Base-by-base conservation (phyloP, 2,888 invertebrate genomes). In the Craniophora ligustri region DNA sequence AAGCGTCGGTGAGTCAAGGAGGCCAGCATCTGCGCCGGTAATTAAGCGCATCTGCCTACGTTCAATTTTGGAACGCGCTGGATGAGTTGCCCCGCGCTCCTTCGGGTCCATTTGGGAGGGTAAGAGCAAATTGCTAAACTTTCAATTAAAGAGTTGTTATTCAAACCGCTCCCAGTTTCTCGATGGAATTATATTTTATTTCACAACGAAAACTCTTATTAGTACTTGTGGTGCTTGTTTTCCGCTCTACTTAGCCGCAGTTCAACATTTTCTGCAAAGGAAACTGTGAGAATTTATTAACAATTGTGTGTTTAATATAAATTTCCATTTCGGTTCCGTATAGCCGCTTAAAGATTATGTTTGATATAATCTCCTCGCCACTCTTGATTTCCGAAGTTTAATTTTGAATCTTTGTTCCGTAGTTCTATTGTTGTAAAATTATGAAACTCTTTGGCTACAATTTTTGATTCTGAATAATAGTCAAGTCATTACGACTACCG, bases 131-230 rank as follows among this genome's bases (percentile, higher is more conserved):
- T 92, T 92, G 92, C 92, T 91, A 91, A 92, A 93, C 92, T 93
- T 93, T 93, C 93, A 91, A 93, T 92, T 92, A 93, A 92, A 93
- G 92, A 93, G 92, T 91, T 92, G 92, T 91, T 93, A 92, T 89
- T 92, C 89, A 89, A 91, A 91, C 92, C 89, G 88, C 92, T 86
- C 81, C 75, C 84, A 77, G 87, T 82, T 86, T 81, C 85, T 85
- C 85, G 79, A 80, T 76, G 86, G 79, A 87, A 91, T 93, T 91
- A 91, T 91, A 87, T 91, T 91, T 91, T 92, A 92, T 92, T 89
- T 86, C 82, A 77, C 84, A 85, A 84, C 81, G 86, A 80, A 85
- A 85, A 82, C 84, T 87, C 86, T 82, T 83, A 87, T 84, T 84
- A 85, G 82, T 86, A 84, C 86, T 89, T 85, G 85, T 85, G 85